Evolutionary conservation across 1,140 invertebrate genomes (phyloP).

Genomic region (Bradysia coprophila): DNA sequence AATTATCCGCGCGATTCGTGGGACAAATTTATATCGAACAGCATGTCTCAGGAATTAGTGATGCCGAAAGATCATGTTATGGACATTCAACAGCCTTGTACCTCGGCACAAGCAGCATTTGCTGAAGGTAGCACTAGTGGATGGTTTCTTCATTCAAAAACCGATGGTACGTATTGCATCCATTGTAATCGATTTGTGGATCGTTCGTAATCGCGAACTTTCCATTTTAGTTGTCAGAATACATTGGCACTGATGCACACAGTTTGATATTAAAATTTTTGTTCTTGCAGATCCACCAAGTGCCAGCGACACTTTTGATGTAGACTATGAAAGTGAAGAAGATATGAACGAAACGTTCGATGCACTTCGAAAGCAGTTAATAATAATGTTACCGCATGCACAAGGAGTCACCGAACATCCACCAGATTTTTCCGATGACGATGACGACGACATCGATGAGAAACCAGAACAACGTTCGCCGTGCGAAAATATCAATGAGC

Average conservation of each 20-base stretch:
- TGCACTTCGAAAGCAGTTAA: constrained; percentile 3
- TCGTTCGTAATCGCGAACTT: too few relatives aligned
- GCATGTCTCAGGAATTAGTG: neutral
- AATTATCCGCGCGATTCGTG: constrained; percentile 3
- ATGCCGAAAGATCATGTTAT: neutral
- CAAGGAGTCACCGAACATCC: constrained; percentile 1
- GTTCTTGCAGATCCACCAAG: neutral
- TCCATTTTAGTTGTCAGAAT: too few relatives aligned
- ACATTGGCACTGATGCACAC: too few relatives aligned
- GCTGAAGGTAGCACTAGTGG: neutral
- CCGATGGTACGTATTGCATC: neutral
- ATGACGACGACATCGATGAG: neutral
- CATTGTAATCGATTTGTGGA: too few relatives aligned
- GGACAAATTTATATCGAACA: constrained; percentile 2
- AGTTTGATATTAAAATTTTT: too few relatives aligned
- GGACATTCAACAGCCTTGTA: neutral
- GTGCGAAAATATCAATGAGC: neutral
- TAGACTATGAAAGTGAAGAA: constrained; percentile 2
- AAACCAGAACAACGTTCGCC: neutral
- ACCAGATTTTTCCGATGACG: constrained; percentile 1
- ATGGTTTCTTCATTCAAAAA: constrained; percentile 5
- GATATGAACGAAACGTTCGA: constrained; percentile 3
- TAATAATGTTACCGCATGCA: constrained; percentile 4
- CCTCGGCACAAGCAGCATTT: neutral
- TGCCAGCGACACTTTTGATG: neutral